A percentile compares a stretch with the other conserved stretches of the same genome.
Conservation (phyloP, 53 echinoderm and acorn worm genomes). For the Mesocentrotus franciscanus region DNA sequence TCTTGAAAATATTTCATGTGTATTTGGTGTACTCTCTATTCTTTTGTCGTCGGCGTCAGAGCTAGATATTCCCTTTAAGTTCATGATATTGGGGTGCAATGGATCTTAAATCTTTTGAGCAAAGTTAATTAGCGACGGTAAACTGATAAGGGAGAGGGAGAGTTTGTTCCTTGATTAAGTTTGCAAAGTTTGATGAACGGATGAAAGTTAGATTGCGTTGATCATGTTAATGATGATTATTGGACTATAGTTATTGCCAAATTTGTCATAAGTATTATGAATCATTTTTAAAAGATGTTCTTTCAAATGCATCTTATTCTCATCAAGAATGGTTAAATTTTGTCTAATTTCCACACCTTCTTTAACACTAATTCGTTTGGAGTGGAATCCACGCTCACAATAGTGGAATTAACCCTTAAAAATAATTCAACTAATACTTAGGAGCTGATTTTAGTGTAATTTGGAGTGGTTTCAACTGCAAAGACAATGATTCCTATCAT, state of each 20-base stretch:
- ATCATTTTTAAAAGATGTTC: neutral
- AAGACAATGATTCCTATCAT: too few species aligned
- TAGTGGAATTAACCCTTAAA: too few species aligned
- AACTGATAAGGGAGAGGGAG: constrained; percentile 2
- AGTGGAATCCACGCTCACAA: too few species aligned
- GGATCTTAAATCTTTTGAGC: constrained; percentile 61
- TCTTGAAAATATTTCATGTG: neutral
- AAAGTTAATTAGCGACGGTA: constrained; percentile 54
- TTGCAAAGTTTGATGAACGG: constrained; percentile 23
- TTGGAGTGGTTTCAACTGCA: too few species aligned
- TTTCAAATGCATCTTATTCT: neutral
- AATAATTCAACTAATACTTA: too few species aligned
- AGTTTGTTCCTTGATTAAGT: neutral
- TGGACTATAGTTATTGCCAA: neutral
- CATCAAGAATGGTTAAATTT: too few species aligned
- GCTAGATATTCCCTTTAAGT: neutral
- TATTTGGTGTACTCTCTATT: neutral
- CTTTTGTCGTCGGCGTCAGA: neutral
- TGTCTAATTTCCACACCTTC: too few species aligned
- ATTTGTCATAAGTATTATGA: neutral
- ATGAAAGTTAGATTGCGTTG: constrained; percentile 10
- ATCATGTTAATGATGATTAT: neutral
- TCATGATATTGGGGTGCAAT: constrained; percentile 15
- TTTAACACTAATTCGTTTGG: too few species aligned
- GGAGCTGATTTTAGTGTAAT: too few species aligned